These are phyloP conservation scores for Aix galericulata DNA, from an alignment of 2,113 vertebrate genomes.

Conservation along the genomic window DNA sequence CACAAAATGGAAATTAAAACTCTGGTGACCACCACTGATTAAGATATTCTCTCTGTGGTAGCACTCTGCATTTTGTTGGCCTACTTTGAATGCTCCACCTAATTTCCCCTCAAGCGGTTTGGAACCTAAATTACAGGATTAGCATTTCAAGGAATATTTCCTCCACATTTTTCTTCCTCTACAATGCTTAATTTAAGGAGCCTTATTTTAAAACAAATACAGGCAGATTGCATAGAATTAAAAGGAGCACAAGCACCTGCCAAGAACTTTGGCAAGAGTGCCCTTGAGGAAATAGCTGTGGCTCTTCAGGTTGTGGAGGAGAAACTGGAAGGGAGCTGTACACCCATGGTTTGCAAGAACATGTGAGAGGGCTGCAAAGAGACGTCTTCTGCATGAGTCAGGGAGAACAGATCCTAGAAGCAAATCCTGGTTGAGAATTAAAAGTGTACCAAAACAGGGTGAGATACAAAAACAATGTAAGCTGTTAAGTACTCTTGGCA, in stretches of 20 bases:
- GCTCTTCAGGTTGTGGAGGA: neutral
- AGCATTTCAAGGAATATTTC: neutral
- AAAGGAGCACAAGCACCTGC: neutral
- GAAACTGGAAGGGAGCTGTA: neutral
- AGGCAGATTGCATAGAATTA: neutral
- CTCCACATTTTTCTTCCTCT: neutral
- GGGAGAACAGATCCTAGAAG: neutral
- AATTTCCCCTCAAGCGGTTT: neutral
- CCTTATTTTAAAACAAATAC: neutral
- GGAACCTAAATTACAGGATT: neutral
- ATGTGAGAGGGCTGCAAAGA: neutral
- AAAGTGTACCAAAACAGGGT: neutral
- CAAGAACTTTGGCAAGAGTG: neutral
- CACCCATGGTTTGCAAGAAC: rapidly evolving
- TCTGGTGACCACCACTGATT: neutral
- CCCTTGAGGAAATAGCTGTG: neutral
- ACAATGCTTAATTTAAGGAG: neutral
- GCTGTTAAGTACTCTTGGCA: neutral
- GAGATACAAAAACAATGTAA: neutral
- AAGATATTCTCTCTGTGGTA: neutral
- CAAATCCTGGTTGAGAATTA: neutral
- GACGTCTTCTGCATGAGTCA: neutral
- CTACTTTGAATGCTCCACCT: neutral
- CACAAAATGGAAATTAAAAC: neutral
- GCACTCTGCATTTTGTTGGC: neutral